Evolutionary conservation across 2,113 vertebrate genomes (phyloP), one percentile per base, ranked within the genome.

Genomic region (Stigmatopora argus): DNA sequence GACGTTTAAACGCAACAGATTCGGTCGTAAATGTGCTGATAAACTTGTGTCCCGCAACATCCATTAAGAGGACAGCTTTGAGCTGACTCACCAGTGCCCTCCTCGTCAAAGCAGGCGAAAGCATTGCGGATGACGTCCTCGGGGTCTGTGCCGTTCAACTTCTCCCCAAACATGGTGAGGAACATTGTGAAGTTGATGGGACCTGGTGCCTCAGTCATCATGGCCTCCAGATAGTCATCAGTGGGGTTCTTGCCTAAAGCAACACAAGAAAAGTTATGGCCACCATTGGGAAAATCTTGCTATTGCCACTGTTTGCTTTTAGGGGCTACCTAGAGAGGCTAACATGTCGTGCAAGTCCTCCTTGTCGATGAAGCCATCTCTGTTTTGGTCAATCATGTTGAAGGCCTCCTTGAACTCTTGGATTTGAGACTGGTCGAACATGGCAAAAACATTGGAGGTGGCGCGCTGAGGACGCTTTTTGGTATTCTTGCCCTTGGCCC

Each of bases 101-200:
- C 95, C 64, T 98, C 96, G 34, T 97, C 96, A 45, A 97, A 96
- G 84, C 96, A 97, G 49, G 94, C 94, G 78, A 98, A 97, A 38
- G 94, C 95, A 0, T 98, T 98, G 56, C 94, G 91, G 80, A 96
- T 98, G 2, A 98, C 94, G 4, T 97, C 95, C 70, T 95, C 95
- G 0, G 90, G 89, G 57, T 92, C 90, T 5, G 88, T 94, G 58
- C 89, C 90, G 21, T 91, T 94, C 41, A 92, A 70, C 85, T 97
- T 97, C 77, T 97, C 95, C n/a, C 95, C 95, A 73, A 98, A 97
- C 95, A 97, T 98, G 6, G 95, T 98, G 62, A 98, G 93, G 62
- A 98, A 96, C 95, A 98, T 98, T 0, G 95, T 98, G 69, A 98
- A 98, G 78, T 98, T 98, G 66, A 98, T 96, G 7, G 94, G 95